Evolutionary conservation across 2,113 vertebrate genomes (phyloP).

Genomic region (Antennarius striatus): DNA sequence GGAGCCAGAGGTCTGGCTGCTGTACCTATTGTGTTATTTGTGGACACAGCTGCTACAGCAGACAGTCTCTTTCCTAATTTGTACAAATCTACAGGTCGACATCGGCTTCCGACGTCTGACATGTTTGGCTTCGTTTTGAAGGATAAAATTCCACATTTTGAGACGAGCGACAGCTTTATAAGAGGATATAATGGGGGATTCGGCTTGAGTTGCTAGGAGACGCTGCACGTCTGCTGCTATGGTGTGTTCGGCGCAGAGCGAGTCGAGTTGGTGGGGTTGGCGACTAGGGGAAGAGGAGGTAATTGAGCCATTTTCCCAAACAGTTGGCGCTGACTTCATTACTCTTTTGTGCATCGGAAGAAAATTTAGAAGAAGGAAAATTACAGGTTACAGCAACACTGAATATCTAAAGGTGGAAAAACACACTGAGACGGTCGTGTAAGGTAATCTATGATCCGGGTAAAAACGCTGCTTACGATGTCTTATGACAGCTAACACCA

Average conservation of each 20-base stretch:
- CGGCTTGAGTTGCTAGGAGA: conserved; percentile 62
- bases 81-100: neutral
- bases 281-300: neutral
- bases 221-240: conserved; percentile 6
- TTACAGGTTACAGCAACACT: neutral
- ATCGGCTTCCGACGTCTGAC: neutral
- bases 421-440: no score
- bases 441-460: no score
- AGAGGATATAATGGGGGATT: conserved; percentile 15
- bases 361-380: neutral
- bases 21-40: neutral
- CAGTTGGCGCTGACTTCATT: neutral
- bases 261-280: neutral
- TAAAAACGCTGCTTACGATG: no score
- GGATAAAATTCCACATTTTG: neutral
- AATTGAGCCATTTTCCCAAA: conserved; percentile 27
- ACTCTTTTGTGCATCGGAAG: neutral
- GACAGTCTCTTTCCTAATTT: neutral
- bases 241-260: neutral
- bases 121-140: neutral
- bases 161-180: conserved; percentile 13
- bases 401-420: neutral
- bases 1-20: neutral
- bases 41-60: conserved; percentile 13
- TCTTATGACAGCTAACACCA: no score